These are phyloP conservation scores for Camponotus pennsylvanicus DNA, from an alignment of 1,140 invertebrate genomes.

Conservation along the genomic window DNA sequence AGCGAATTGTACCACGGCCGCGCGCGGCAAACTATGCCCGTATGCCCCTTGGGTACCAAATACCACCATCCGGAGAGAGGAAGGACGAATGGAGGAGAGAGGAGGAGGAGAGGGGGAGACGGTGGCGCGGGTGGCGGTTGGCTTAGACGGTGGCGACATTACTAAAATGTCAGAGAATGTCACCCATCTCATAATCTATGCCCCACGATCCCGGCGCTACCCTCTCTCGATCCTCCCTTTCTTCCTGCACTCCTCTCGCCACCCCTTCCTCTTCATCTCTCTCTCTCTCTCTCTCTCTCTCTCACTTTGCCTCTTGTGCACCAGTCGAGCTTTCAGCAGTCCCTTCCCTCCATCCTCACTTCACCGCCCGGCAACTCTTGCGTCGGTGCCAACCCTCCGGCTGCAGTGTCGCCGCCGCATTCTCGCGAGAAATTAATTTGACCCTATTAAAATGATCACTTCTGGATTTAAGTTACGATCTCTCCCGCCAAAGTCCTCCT, in stretches of 20 bases:
- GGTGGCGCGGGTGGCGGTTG: slow-evolving; percentile 29
- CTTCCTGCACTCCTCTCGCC: slow-evolving; percentile 49
- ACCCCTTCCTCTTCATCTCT: not conserved
- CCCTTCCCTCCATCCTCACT: slow-evolving; percentile 6
- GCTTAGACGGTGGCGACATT: slow-evolving; percentile 80
- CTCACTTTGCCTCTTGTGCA: slow-evolving; percentile 21
- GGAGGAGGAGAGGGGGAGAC: too few species aligned
- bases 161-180: slow-evolving; percentile 85
- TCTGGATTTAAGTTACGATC: slow-evolving; percentile 80
- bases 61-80: slow-evolving; percentile 69
- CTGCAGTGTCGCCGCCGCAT: slow-evolving; percentile 70
- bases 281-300: slow-evolving; percentile 5
- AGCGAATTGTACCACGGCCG: slow-evolving; percentile 72
- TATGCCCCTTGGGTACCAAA: slow-evolving; percentile 78
- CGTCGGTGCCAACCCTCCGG: slow-evolving; percentile 48
- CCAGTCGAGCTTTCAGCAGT: slow-evolving; percentile 39
- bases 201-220: slow-evolving; percentile 61
- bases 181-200: slow-evolving; percentile 82
- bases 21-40: slow-evolving; percentile 74
- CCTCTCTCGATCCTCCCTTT: slow-evolving; percentile 52
- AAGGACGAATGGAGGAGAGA: not conserved
- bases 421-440: slow-evolving; percentile 80
- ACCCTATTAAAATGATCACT: slow-evolving; percentile 80
- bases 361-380: not conserved
- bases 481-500: slow-evolving; percentile 8